These are phyloP conservation scores for Myotis brandtii DNA, from an alignment of 2,113 vertebrate genomes.

Conservation along the genomic window DNA sequence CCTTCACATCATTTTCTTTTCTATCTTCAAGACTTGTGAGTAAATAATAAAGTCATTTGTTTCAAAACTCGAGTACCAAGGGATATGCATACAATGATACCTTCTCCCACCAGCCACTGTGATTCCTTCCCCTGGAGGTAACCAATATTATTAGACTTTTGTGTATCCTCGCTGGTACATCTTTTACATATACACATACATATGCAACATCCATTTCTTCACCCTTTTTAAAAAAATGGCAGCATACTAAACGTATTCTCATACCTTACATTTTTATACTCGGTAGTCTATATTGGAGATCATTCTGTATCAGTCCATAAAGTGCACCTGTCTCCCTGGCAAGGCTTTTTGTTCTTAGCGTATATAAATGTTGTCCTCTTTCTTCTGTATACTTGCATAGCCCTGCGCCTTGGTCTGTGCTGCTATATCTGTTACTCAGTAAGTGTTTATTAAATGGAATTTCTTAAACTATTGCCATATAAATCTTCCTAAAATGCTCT, in stretches of 20 bases:
- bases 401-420: background rate
- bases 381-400: background rate
- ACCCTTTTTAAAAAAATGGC: background rate
- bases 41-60: background rate
- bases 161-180: background rate
- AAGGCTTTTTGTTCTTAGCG: conserved; percentile 5
- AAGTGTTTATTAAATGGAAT: conserved; percentile 49
- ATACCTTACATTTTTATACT: background rate
- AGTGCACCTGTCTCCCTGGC: background rate
- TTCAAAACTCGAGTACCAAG: background rate
- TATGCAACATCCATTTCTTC: background rate
- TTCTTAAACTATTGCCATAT: conserved; percentile 19
- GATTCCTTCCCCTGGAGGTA: background rate
- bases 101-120: background rate
- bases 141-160: background rate
- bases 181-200: background rate
- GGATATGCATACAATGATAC: background rate
- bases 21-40: background rate
- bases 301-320: background rate
- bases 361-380: background rate
- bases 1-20: background rate
- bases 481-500: conserved; percentile 49
- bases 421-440: background rate
- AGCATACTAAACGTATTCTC: background rate
- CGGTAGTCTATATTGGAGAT: background rate